Conservation (phyloP, 2,113 vertebrate genomes). For the Dicentrarchus labrax region DNA sequence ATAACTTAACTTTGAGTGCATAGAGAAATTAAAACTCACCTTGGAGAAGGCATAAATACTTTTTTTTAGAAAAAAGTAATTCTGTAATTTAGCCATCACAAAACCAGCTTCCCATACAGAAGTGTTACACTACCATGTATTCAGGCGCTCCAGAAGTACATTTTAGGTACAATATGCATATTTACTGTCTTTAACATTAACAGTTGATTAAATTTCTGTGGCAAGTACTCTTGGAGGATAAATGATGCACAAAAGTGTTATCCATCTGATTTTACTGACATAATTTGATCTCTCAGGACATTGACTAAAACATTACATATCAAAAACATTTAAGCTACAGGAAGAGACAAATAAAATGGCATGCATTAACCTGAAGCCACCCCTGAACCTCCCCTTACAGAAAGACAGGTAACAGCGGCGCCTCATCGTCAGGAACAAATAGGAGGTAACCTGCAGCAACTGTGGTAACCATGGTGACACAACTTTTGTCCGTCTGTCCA, state of each 20-base stretch:
- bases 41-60: no score
- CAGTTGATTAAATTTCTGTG: not conserved
- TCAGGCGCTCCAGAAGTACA: not conserved
- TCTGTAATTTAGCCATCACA: not conserved
- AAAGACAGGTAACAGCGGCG: slow-evolving; percentile 76
- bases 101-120: not conserved
- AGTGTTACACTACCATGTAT: not conserved
- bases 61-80: not conserved
- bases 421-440: slow-evolving; percentile 73
- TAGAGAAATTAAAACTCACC: no score
- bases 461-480: slow-evolving; percentile 68
- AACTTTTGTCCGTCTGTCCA: slow-evolving; percentile 67
- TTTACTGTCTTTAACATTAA: not conserved
- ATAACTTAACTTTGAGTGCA: no score
- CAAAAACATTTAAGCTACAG: slow-evolving; percentile 5
- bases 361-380: slow-evolving; percentile 69
- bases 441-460: slow-evolving; percentile 82
- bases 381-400: slow-evolving; percentile 79
- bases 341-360: slow-evolving; percentile 4
- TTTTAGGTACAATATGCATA: not conserved
- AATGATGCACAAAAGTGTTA: not conserved
- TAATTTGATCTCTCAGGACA: not conserved
- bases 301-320: not conserved
- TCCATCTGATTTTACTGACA: not conserved
- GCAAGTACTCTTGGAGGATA: not conserved